Evolutionary conservation across 2,113 vertebrate genomes (phyloP), one percentile per base, ranked within the genome.

Genomic region (Etheostoma cragini): DNA sequence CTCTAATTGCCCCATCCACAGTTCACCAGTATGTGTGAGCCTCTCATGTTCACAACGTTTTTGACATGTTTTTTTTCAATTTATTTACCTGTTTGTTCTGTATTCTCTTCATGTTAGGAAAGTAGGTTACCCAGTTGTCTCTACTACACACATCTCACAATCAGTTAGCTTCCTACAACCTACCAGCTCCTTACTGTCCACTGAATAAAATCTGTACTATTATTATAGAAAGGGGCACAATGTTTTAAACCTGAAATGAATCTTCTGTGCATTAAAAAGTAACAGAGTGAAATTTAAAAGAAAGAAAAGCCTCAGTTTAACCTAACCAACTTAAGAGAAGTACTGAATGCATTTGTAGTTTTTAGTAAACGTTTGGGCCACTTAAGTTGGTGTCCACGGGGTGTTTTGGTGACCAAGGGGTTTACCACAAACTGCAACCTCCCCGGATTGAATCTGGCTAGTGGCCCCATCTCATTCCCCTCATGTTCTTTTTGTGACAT

Each of bases 1-100:
- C 50, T 71, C 19, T 35, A 60, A 56, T 62, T 57, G 52, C 47
- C 45, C n/a, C 30, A 35, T 66, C 60, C 30, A 53, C 57, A 13
- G 17, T 21, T 72, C 58, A 30, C 17, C 54, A 50, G 24, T 68
- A 6, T 64, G 64, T 50, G 17, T 8, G 19, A 73, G 42, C 8
- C 21, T 46, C 82, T 64, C 64, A 3, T 50, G 42, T 6, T 52
- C 60, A 16, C 26, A 50, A 13, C 11, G 8, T 7, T 83, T 13
- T 19, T 38, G 13, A 22, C 22, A 30, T 7, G 16, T 19, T 72
- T 45, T 30, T 72, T 58, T 52, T 16, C 0, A 7, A 52, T 54
- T 16, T 0, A 7, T 57, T 54, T 19, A 24, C 42, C 67, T 19
- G 6, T 61, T 58, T 53, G 6, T 60, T 67, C 46, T 49, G 11